Base-by-base conservation (phyloP, 2,888 invertebrate species). In the Cerastis rubricosa region DNA sequence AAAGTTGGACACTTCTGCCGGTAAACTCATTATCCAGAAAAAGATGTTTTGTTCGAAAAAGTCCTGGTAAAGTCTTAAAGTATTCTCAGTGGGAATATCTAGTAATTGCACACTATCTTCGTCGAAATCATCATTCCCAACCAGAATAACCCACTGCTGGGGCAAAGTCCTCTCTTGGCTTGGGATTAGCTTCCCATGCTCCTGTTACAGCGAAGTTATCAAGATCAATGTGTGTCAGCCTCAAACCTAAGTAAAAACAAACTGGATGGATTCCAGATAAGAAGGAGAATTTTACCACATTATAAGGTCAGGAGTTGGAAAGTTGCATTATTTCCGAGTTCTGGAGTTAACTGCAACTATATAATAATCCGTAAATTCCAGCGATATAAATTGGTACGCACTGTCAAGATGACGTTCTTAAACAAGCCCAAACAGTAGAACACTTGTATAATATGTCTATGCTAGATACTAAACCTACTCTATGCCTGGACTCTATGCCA, bases 251-350 rank as follows among this genome's bases (percentile, higher is more conserved):
- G 9, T 61, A 6, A 11, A 49, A 47, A 69, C 8, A 25, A 65
- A 71, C 43, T 59, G 22, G 22, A 47, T 68, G 19, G 8, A n/a
- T 57, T 40, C 35, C 19, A 71, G n/a, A 17, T 49, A 76, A 22
- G 47, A 5, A 69, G 9, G 25, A 63, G 19, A 54, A 19, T 11
- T 45, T 45, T 65, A 78, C 72, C 74, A 77, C 72, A 78, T 70
- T 49, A 67, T 67, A 64, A 74, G n/a, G 43, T 45, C 35, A 35
- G 43, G 25, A 61, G 12, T 35, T 25, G 25, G 14, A 35, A 29
- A 49, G 14, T 57, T 65, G 14, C 64, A 59, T 47, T 69, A 51
- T 65, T 59, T 7, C 11, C 4, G 43, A 66, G 7, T 25, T 54
- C 29, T 1, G 17, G 40, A 63, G 43, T 25, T n/a, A 43, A 14